Conservation (phyloP, 2,113 vertebrate genomes). For the Miniopterus natalensis region DNA sequence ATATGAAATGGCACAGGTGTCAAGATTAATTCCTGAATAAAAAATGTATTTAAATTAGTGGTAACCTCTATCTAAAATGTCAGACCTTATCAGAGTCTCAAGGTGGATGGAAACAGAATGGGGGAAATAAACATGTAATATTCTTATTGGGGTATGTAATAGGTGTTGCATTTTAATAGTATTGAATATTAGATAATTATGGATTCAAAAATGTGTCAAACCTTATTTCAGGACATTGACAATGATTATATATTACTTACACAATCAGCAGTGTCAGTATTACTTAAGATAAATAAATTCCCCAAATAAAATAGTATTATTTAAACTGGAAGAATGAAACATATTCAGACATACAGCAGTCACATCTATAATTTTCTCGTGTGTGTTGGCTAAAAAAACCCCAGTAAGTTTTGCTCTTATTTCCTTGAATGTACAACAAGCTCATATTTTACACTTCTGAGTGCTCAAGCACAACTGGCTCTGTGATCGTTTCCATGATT, state of each 20-base stretch:
- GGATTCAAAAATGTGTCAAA: background rate
- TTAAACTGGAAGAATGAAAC: conserved; percentile 13
- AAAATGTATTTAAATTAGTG: background rate
- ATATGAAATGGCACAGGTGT: background rate
- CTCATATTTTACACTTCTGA: background rate
- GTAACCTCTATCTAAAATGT: conserved; percentile 33
- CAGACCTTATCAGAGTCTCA: background rate
- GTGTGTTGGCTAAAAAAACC: background rate
- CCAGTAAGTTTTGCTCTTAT: background rate
- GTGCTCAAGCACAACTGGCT: background rate
- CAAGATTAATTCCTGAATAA: background rate
- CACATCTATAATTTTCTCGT: background rate
- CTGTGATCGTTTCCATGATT: background rate
- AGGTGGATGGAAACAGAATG: background rate
- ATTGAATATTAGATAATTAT: background rate
- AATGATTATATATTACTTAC: background rate
- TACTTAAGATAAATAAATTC: conserved; percentile 20
- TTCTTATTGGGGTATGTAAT: background rate
- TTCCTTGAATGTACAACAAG: background rate
- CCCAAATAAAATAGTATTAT: background rate
- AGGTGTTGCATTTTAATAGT: conserved; percentile 22
- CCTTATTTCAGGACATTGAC: background rate
- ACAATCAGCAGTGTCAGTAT: conserved; percentile 1
- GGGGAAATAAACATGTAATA: background rate
- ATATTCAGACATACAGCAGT: background rate